Conservation (phyloP, 2,113 vertebrate genomes). For the Pedetes capensis region DNA sequence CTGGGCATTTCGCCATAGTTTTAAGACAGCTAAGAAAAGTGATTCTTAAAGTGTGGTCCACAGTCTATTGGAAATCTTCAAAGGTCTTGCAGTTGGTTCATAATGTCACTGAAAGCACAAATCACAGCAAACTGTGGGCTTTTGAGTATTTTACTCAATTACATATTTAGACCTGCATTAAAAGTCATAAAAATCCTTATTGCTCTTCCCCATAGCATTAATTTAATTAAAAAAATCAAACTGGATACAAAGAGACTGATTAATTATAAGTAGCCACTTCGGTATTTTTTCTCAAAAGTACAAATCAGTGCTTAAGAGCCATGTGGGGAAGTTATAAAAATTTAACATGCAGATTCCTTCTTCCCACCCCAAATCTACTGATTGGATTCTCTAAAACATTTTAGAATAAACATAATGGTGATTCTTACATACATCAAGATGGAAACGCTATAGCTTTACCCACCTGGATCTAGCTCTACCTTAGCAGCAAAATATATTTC, state of each 20-base stretch:
- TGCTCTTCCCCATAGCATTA: neutral
- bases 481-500: neutral
- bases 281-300: neutral
- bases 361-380: neutral
- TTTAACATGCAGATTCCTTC: neutral
- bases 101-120: conserved; percentile 11
- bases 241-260: neutral
- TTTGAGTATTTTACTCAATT: neutral
- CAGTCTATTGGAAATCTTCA: neutral
- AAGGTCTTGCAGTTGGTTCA: conserved; percentile 2
- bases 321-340: neutral
- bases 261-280: neutral
- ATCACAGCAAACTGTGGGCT: neutral
- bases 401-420: neutral
- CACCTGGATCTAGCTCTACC: neutral
- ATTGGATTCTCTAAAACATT: neutral
- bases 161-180: neutral
- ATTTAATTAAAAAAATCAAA: neutral
- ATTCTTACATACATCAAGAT: neutral
- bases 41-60: conserved; percentile 35
- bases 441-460: neutral
- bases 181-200: neutral
- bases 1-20: conserved; percentile 58
- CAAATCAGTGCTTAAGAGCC: neutral
- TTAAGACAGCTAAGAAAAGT: conserved; percentile 53